These are phyloP conservation scores for Rhizomys pruinosus DNA, from an alignment of 2,113 vertebrate genomes.

Conservation along the genomic window DNA sequence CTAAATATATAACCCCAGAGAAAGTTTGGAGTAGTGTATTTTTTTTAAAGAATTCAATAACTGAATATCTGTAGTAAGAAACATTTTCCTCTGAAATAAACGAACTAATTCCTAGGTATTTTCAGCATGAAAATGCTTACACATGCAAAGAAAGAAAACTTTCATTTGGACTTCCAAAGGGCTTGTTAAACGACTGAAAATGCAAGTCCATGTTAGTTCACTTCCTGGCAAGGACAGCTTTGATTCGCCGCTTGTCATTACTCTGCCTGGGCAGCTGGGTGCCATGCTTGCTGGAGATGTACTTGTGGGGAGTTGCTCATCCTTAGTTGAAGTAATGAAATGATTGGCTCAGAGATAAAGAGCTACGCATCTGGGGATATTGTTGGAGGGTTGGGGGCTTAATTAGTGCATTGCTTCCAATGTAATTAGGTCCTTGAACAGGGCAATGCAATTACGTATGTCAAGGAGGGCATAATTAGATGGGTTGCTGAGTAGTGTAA, in stretches of 20 bases:
- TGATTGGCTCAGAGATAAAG: constrained; percentile 8
- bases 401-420: constrained; percentile 57
- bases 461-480: constrained; percentile 78
- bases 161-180: constrained; percentile 56
- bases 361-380: constrained; percentile 55
- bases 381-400: constrained; percentile 50
- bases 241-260: neutral
- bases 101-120: constrained; percentile 52
- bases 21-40: constrained; percentile 50
- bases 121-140: constrained; percentile 56
- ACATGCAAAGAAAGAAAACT: constrained; percentile 50
- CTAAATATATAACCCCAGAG: constrained; percentile 38
- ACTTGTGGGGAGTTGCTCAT: constrained; percentile 16
- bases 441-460: constrained; percentile 74
- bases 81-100: constrained; percentile 62
- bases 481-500: constrained; percentile 73
- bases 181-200: constrained; percentile 24
- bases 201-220: neutral
- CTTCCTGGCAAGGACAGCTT: constrained; percentile 33
- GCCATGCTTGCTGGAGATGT: neutral
- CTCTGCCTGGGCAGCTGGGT: constrained; percentile 31
- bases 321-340: constrained; percentile 46
- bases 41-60: constrained; percentile 54
- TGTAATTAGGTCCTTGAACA: constrained; percentile 74
- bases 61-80: constrained; percentile 62